Percentiles rank a stretch among this genome's conserved stretches.
These are phyloP conservation scores for Ichneumoninae sp. DNA, from an alignment of 2,888 invertebrate species.

Conservation along the genomic window DNA sequence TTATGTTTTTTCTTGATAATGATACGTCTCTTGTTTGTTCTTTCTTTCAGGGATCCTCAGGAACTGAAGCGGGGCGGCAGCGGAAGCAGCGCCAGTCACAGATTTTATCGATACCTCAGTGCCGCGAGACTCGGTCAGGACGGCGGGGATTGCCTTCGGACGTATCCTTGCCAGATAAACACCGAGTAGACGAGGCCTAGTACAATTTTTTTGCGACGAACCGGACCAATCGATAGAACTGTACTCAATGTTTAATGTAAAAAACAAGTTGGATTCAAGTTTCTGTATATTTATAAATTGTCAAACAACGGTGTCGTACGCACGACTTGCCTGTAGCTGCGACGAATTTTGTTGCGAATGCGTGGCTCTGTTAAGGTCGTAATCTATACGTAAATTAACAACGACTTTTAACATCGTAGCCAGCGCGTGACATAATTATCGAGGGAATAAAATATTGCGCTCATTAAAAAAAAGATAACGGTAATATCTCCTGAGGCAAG, in stretches of 20 bases:
- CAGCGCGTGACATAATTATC: conserved; percentile 62
- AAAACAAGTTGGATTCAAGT: background rate
- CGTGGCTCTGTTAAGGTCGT: conserved; percentile 66
- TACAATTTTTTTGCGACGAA: conserved; percentile 1
- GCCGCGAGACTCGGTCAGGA: conserved; percentile 94
- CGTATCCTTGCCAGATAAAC: conserved; percentile 90
- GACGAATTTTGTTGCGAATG: conserved; percentile 62
- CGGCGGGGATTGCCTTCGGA: conserved; percentile 89
- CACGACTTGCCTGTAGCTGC: conserved; percentile 47
- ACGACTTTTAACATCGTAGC: conserved; percentile 66
- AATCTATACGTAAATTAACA: conserved; percentile 28
- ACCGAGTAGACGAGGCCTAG: conserved; percentile 85
- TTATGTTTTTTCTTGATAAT: conserved; percentile 19
- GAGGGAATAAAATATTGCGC: conserved; percentile 40
- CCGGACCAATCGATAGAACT: conserved; percentile 28
- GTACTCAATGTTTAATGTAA: conserved; percentile 17
- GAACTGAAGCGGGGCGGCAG: conserved; percentile 89
- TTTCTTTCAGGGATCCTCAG: conserved; percentile 88
- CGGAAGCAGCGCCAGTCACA: conserved; percentile 89
- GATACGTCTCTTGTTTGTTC: conserved; percentile 31
- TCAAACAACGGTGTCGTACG: conserved; percentile 33
- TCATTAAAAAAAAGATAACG: conserved; percentile 31
- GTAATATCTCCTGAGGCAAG: conserved; percentile 41
- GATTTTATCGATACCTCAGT: conserved; percentile 92
- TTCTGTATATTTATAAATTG: conserved; percentile 48